Evolutionary conservation across 1,140 invertebrate genomes (phyloP), one percentile per base, ranked within the genome.

Genomic region (Parasteatoda tepidariorum): DNA sequence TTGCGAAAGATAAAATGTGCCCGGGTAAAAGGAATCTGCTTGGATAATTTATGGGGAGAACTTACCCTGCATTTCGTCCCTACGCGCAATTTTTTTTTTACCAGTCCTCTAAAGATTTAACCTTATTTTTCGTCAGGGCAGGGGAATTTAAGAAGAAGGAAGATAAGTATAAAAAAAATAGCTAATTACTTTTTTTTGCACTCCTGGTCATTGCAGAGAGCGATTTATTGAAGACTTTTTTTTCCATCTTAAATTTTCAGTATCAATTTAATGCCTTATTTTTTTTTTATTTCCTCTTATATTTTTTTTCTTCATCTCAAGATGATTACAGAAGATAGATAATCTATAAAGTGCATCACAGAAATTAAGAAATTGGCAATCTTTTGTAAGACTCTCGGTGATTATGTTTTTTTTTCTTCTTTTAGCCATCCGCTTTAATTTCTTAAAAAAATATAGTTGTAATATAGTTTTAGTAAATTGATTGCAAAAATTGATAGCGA

Each of bases 151-250:
- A 22, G 24, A 41, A 68, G 24, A 41, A 57, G 59, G 28, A 26
- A 48, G 64, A 67, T 18, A 31, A 30, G n/a, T 11, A 1, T 26
- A n/a, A 62, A 82, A 81, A 81, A 70, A 82, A 79, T 68, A 26
- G 66, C 78, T 82, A 82, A 82, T 82, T 82, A 82, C 78, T 82
- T 82, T 82, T 82, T 74, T 82, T 59, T 48, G 15, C 41, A 24
- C 57, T 15, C 70, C 38, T 18, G 38, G 38, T 48, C 38, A 48
- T 18, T 48, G 18, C 18, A 48, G 18, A 18, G 18, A 48, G 38
- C 38, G 38, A 48, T 48, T 48, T 48, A 48, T 48, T 48, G 38
- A 48, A 48, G 38, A 48, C 38, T 48, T 48, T 48, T 48, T 48
- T 48, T 41, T 48, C 38, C 9, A 18, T 48, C 38, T 48, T 48